These are phyloP conservation scores for Sandelia bainsii DNA, from an alignment of 2,797 vertebrate species.

Conservation along the genomic window DNA sequence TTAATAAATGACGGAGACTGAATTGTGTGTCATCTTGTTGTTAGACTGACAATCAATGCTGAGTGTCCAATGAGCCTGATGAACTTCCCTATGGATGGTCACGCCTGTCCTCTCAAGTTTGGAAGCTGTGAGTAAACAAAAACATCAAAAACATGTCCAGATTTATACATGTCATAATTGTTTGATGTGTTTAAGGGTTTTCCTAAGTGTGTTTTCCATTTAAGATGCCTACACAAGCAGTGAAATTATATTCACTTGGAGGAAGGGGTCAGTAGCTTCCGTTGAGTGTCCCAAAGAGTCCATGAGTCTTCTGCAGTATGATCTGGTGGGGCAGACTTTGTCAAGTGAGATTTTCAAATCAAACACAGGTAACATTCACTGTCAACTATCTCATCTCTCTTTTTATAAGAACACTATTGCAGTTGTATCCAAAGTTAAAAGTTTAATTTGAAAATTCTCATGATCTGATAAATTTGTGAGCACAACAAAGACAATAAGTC, in stretches of 20 bases:
- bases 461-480: conserved; percentile 18
- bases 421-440: background rate
- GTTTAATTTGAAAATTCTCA: conserved; percentile 13
- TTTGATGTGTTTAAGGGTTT: background rate
- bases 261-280: conserved; percentile 81
- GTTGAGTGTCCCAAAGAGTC: conserved; percentile 87
- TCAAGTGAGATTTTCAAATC: conserved; percentile 81
- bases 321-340: conserved; percentile 83
- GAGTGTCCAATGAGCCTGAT: conserved; percentile 86
- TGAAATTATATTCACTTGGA: conserved; percentile 88
- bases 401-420: background rate
- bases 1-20: background rate
- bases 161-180: conserved; percentile 11
- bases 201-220: conserved; percentile 21
- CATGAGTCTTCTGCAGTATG: conserved; percentile 87
- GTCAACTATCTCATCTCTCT: background rate
- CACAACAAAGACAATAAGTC: conserved; percentile 20
- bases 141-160: background rate
- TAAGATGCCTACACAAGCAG: conserved; percentile 85
- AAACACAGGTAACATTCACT: conserved; percentile 81
- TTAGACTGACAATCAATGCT: conserved; percentile 85
- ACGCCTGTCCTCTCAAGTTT: conserved; percentile 86
- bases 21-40: conserved; percentile 23
- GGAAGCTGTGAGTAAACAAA: conserved; percentile 86
- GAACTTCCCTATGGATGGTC: conserved; percentile 88